Base-by-base conservation (phyloP, 2,888 invertebrate genomes). In the Ferdinandea cuprea region DNA sequence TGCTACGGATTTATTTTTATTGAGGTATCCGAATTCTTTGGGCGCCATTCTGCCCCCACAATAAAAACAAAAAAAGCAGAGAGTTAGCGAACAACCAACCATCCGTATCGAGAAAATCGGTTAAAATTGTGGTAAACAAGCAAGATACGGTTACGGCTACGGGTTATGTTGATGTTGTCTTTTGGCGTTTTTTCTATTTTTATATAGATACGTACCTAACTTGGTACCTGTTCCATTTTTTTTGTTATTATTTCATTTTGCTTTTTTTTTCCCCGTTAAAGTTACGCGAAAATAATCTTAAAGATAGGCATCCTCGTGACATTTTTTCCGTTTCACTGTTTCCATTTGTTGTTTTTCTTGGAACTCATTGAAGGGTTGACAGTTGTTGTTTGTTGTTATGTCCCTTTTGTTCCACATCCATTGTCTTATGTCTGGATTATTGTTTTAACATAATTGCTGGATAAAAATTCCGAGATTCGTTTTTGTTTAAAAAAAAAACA, bases 1-100 rank as follows among this genome's bases (percentile, higher is more conserved):
- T 56, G 52, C 32, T 71, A 21, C 13, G 50, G 80, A 61, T 79
- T 61, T 61, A 54, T 68, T 79, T 68, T 79, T 79, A 73, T 61
- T 42, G 61, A 61, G 40, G 48, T 50, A 37, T 52, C 37, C 44
- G 59, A 72, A 66, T 66, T 52, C 66, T 65, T 79, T 37, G 44
- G 72, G 66, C 72, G 72, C 72, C 71, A 52, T 42, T 32, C 66
- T 25, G 17, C 15, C 11, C 8, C 28, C 11, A 30, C 42, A 42
- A 21, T 11, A 9, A n/a, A 8, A 40, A 7, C 5, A 13, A 15
- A 6, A 7, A 15, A 15, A 13, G 7, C 2, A 40, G 7, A 32
- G 35, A 15, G 13, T 19, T 19, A 13, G 15, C 25, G 17, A 32
- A 15, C 48, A 42, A 19, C 44, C 42, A 56, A 48, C 37, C 50